A percentile compares a stretch with the other conserved stretches of the same genome.
Conservation (phyloP, 1,140 invertebrate species). For the Heliothis subflexa region DNA sequence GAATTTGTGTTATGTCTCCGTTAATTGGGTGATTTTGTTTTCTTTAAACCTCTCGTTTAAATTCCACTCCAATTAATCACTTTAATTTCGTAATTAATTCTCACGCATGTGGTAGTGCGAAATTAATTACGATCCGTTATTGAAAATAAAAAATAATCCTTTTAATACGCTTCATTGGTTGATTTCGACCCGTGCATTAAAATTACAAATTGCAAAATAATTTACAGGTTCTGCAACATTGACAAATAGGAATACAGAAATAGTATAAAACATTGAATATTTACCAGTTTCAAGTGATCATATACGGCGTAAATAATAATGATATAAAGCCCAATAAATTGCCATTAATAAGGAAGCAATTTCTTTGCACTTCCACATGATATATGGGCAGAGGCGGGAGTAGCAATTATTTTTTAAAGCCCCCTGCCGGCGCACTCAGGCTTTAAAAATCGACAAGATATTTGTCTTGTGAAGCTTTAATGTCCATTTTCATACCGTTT, state of each 20-base stretch:
- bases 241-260: slow-evolving; percentile 21
- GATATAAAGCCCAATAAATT: slow-evolving; percentile 56
- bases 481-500: slow-evolving; percentile 62
- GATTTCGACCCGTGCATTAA: background rate
- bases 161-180: slow-evolving; percentile 1
- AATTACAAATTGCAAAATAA: slow-evolving; percentile 25
- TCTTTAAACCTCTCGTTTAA: background rate
- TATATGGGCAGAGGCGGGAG: slow-evolving; percentile 47
- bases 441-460: slow-evolving; percentile 62
- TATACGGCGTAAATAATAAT: slow-evolving; percentile 35
- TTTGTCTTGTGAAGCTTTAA: slow-evolving; percentile 67
- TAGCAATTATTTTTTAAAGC: slow-evolving; percentile 65
- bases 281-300: slow-evolving; percentile 19
- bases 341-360: slow-evolving; percentile 53
- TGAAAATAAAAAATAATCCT: slow-evolving; percentile 27
- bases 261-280: slow-evolving; percentile 22
- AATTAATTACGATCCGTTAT: slow-evolving; percentile 11
- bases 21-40: slow-evolving; percentile 36
- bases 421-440: slow-evolving; percentile 57
- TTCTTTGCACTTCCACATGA: slow-evolving; percentile 50
- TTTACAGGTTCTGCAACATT: slow-evolving; percentile 14
- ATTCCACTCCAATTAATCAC: slow-evolving; percentile 24
- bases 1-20: slow-evolving; percentile 46
- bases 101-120: background rate
- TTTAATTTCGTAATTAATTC: slow-evolving; percentile 29